These are phyloP conservation scores for Pharmacophagus antenor DNA, from an alignment of 2,888 invertebrate species.

Conservation along the genomic window DNA sequence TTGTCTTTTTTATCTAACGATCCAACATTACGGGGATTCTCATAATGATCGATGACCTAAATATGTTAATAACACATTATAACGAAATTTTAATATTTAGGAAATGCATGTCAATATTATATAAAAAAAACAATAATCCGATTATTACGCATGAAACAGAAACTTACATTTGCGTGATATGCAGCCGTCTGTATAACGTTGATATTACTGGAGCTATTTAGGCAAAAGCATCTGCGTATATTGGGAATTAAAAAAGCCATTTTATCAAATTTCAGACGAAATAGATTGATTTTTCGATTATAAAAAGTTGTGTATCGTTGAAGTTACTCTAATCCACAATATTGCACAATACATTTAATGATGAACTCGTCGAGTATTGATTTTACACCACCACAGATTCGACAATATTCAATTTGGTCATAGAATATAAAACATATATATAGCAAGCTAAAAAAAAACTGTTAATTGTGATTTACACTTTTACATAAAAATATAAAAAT, in stretches of 20 bases:
- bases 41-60: conserved; percentile 98
- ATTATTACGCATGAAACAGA: conserved; percentile 35
- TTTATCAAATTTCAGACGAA: conserved; percentile 1
- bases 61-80: conserved; percentile 30
- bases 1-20: conserved; percentile 96
- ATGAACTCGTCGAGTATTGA: conserved; percentile 3
- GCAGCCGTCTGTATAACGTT: conserved; percentile 76
- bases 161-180: conserved; percentile 89
- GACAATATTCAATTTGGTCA: neutral
- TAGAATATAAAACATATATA: neutral
- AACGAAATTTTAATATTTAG: conserved; percentile 7
- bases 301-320: too few relatives aligned
- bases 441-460: neutral
- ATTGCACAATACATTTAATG: neutral
- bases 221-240: conserved; percentile 64
- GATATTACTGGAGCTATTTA: conserved; percentile 56
- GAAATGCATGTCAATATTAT: neutral
- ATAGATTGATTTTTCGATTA: too few relatives aligned
- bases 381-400: conserved; percentile 6
- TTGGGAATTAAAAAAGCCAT: conserved; percentile 63
- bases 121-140: neutral
- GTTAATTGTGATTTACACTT: neutral
- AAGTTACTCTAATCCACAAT: too few relatives aligned
- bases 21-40: conserved; percentile 99
- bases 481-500: neutral